Conservation (phyloP, 1,140 invertebrate species). For the Gryon sp. region DNA sequence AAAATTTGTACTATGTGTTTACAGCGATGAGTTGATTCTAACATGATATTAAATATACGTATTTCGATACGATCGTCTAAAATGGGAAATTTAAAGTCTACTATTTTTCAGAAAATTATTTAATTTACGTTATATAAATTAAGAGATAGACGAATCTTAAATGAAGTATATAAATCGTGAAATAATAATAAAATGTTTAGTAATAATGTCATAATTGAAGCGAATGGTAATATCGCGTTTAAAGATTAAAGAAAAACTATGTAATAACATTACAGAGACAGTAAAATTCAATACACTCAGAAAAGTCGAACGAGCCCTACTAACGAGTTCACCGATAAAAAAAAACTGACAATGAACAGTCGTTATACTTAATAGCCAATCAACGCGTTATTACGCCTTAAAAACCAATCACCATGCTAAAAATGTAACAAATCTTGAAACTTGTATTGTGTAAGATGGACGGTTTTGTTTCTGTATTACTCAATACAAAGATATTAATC, state of each 20-base stretch:
- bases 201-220: too few species aligned
- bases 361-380: conserved; percentile 40
- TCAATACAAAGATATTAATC: conserved; percentile 27
- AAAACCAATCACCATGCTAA: conserved; percentile 31
- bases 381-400: conserved; percentile 15
- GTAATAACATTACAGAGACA: conserved; percentile 5
- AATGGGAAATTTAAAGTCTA: too few species aligned
- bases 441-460: conserved; percentile 1
- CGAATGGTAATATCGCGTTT: background rate
- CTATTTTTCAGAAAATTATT: too few species aligned
- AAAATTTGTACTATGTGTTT: too few species aligned
- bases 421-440: conserved; percentile 40
- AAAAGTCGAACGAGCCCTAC: conserved; percentile 12
- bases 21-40: too few species aligned
- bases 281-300: conserved; percentile 14
- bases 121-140: too few species aligned
- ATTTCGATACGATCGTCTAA: too few species aligned
- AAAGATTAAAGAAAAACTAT: conserved; percentile 2
- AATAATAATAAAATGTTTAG: too few species aligned
- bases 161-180: too few species aligned
- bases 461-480: background rate
- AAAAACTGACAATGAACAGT: conserved; percentile 26
- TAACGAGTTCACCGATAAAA: background rate
- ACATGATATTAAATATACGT: too few species aligned
- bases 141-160: too few species aligned